Percentiles rank a stretch among this genome's conserved stretches.
These are phyloP conservation scores for Scaptomyza parva DNA, from an alignment of 2,888 invertebrate species.

Conservation along the genomic window DNA sequence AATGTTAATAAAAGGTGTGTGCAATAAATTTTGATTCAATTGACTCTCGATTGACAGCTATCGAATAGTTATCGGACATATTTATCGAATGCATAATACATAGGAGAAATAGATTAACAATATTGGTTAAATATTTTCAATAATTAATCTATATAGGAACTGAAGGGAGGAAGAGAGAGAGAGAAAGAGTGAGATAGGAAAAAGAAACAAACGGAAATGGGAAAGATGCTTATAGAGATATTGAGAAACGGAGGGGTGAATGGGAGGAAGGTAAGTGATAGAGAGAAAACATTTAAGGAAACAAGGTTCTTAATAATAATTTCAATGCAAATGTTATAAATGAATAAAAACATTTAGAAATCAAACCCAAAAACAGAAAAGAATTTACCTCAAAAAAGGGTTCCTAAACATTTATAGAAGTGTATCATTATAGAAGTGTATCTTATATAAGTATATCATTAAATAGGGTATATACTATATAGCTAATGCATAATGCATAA, in stretches of 20 bases:
- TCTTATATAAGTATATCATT: background rate
- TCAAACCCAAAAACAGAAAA: background rate
- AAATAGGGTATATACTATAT: no score
- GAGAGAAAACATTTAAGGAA: background rate
- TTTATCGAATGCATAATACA: slow-evolving; percentile 42
- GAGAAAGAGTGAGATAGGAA: no score
- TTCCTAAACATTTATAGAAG: slow-evolving; percentile 10
- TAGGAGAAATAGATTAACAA: no score
- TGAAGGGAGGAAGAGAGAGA: no score
- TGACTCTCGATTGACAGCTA: slow-evolving; percentile 54
- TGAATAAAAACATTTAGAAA: background rate
- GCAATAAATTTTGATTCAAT: slow-evolving; percentile 47
- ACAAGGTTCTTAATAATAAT: no score
- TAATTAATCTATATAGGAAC: no score
- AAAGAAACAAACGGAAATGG: no score
- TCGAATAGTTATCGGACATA: slow-evolving; percentile 62
- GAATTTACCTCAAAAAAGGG: background rate
- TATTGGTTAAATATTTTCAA: background rate
- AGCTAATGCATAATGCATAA: slow-evolving; percentile 20
- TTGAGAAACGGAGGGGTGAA: no score
- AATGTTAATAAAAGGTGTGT: slow-evolving; percentile 53
- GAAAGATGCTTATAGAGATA: no score
- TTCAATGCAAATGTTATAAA: no score
- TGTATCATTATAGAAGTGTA: background rate
- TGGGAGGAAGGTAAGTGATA: no score